Base-by-base conservation (phyloP, 2,113 vertebrate genomes). In the Cacatua alba region DNA sequence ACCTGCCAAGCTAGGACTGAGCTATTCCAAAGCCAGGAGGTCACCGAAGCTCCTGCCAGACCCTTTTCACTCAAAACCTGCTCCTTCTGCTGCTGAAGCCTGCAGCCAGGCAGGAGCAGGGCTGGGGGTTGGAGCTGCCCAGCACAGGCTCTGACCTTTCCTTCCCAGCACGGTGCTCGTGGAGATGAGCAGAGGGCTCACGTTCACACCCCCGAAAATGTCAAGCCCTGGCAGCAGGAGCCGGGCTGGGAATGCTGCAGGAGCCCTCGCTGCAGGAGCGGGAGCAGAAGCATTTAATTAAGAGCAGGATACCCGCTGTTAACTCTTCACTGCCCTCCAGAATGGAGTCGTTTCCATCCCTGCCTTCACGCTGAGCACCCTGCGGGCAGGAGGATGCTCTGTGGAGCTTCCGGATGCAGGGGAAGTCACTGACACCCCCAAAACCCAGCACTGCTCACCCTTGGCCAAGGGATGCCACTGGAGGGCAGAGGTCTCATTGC, bases 211-310 rank as follows among this genome's bases (percentile, higher is more conserved):
- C 70, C 76, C 0, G 46, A 67, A 97, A 96, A 96, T 93, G 95
- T 92, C 95, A 93, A 94, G 78, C 78, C 72, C 93, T 87, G 78
- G 55, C 75, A 93, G 41, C 48, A 10, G 1, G 67, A 62, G 59
- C 28, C 17, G 23, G 63, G 67, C 70, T 39, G 48, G 83, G 70
- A 86, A 83, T 72, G 72, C 53, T 8, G 11, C 79, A 44, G 81
- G 84, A 94, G 83, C 86, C 88, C 70, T 79, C 17, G 0, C 62
- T 93, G 88, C 74, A 60, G 4, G 35, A 75, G 79, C 55, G 59
- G 71, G 4, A 69, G 76, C 59, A 92, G 81, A 90, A 80, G 90
- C 48, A 68, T 64, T 64, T 87, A 77, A 94, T 95, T 80, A 82
- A 69, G 79, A 52, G 9, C 64, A 31, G 55, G 69, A 44, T 11